Evolutionary conservation across 2,888 invertebrate genomes (phyloP), one percentile per base, ranked within the genome.

Genomic region (Netelia melanura): DNA sequence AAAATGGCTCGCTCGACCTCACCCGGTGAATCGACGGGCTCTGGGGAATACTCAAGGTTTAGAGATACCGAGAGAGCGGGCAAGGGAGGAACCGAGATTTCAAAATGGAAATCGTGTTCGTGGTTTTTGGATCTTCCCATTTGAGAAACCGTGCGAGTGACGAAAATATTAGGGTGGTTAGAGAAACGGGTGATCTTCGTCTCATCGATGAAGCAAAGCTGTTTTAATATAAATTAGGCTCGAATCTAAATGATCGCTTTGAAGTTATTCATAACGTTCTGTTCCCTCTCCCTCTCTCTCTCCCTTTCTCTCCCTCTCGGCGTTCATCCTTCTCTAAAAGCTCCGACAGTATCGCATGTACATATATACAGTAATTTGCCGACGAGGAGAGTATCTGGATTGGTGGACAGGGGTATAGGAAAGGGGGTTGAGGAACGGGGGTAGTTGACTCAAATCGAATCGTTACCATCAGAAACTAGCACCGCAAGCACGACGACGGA

Each of bases 401-500:
- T 30, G 30, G 30, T 5, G 30, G 30, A 30, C 21, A 2, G 48
- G 48, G 11, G 25, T 11, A 38, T 54, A 10, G 38, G 38, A 30
- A 44, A 38, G 48, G 56, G 52, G n/a, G 67, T 10, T 3, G 30
- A 30, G 14, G 54, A 38, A 14, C 23, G 64, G 71, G 43, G n/a
- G 10, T 38, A 71, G 62, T 23, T 48, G 89, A 86, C 84, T 88
- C 87, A 89, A 91, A 90, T 91, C 90, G 91, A 91, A 90, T 90
- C 89, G 91, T 91, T 89, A 90, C 89, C 87, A 80, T 84, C 76
- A 88, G 87, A 88, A 89, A 89, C 88, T 88, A 88, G 87, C 88
- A 88, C 91, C 91, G 89, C 90, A 91, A 89, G 91, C 91, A 90
- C 89, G 91, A 90, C 86, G 86, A 86, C 88, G 90, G 92, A 92